Base-by-base conservation (phyloP, 2,113 vertebrate species). In the Gymnocephalus cernua region DNA sequence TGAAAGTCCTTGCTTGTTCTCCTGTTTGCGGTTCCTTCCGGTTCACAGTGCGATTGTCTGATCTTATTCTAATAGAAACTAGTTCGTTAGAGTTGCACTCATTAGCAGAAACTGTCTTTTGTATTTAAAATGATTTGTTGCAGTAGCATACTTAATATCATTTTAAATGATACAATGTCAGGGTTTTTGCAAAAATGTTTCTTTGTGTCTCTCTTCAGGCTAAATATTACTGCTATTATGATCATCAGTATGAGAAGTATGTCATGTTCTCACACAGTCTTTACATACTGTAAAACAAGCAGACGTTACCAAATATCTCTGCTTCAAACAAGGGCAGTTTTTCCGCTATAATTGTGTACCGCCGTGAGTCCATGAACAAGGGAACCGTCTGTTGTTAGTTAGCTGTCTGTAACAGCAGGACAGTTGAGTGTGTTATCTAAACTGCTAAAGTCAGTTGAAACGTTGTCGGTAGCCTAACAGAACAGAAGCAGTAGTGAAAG, bases 111-210 rank as follows among this genome's bases (percentile, higher is more conserved):
- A 77, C 41, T 65, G 54, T 68, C 35, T 35, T 58, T 54, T 71
- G 35, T 56, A 64, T 79, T 57, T 69, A 44, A 66, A 69, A 68
- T 67, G 45, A 66, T 72, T 61, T 77, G 68, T 80, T 61, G 70
- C 56, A 47, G 32, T 78, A 82, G 32, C 62, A 57, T 61, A 48
- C 21, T 41, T 79, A 80, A 71, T 76, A 47, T 86, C 70, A 85
- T 88, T 80, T 70, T 47, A 70, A 83, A 73, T 77, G 69, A 74
- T 66, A 71, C 70, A 51, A 29, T 74, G 68, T 71, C 75, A 48
- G 38, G 66, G 27, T 65, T 70, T 72, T 29, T 69, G 59, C 53
- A 78, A 57, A 7, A 1, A 10, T 66, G 23, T 47, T 23, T 32
- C 27, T 56, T 35, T 69, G 6, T 32, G 7, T 63, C 9, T 66